Base-by-base conservation (phyloP, 2,797 vertebrate genomes). In the Odontamblyopus lacepedii region DNA sequence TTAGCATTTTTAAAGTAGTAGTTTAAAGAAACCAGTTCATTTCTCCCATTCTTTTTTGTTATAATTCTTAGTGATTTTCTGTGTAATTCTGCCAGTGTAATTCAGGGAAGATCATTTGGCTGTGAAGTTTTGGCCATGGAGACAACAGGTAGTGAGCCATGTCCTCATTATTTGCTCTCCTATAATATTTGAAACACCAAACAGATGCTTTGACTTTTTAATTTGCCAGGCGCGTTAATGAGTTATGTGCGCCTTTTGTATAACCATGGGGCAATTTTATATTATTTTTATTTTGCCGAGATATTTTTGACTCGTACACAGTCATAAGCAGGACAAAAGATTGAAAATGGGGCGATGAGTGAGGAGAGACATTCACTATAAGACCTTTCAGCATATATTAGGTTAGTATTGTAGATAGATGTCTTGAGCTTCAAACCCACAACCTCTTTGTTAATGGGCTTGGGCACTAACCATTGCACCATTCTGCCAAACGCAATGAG, bases 121-220 rank as follows among this genome's bases (percentile, higher is more conserved):
- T 76, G 75, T 67, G 76, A 77, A 65, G 68, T 79, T 84, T 63
- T 71, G 30, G 77, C 73, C 64, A 48, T 35, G 32, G 57, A 74
- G 57, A 19, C 69, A 74, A 79, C 73, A 73, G 57, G 60, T 74
- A 61, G 41, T 62, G 67, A 56, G 57, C 32, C 59, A 8, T 44
- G 32, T 70, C 56, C 50, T 79, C 75, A 48, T 48, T 48, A 48
- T 11, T 11, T 27, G 8, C 13, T 48, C 44, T 15, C 44, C 13
- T 48, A 15, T 15, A 12, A 48, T 48, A 48, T 48, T 48, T 13
- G 13, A 48, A 48, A 48, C 44, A 48, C 32, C n/a, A n/a, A 38
- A 38, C 61, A 63, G 61, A 63, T 38, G 61, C 16, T 63, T 38
- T 59, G 56, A 32, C 59, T 30, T 61, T 18, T 18, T 8, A 18